Evolutionary conservation across 2,888 invertebrate genomes (phyloP).

Genomic region (Cartodere bifasciata): DNA sequence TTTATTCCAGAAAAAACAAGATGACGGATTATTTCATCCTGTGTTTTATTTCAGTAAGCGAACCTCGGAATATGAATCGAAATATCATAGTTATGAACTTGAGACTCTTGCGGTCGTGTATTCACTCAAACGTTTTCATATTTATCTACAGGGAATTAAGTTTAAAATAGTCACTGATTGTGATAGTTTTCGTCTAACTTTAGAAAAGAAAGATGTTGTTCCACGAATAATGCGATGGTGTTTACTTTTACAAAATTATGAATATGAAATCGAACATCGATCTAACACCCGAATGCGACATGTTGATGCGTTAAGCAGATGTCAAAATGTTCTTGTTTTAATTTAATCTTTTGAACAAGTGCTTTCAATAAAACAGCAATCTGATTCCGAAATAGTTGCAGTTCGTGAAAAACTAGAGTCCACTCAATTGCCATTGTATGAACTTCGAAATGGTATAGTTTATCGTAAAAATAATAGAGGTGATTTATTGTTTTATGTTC

Average conservation of each 20-base stretch:
- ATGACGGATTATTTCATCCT: slow-evolving; percentile 21
- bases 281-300: slow-evolving; percentile 18
- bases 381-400: slow-evolving; percentile 16
- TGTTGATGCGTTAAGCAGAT: slow-evolving; percentile 22
- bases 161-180: slow-evolving; percentile 24
- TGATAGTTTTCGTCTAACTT: slow-evolving; percentile 19
- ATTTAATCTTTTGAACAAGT: slow-evolving; percentile 17
- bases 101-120: slow-evolving; percentile 21
- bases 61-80: slow-evolving; percentile 20
- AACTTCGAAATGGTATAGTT: slow-evolving; percentile 17
- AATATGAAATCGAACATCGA: slow-evolving; percentile 16
- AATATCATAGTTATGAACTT: slow-evolving; percentile 26
- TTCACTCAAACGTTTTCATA: slow-evolving; percentile 19
- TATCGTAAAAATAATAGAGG: slow-evolving; percentile 14
- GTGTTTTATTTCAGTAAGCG: slow-evolving; percentile 25
- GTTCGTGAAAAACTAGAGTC: slow-evolving; percentile 15
- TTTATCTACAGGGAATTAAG: slow-evolving; percentile 21
- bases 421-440: slow-evolving; percentile 12
- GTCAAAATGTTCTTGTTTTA: slow-evolving; percentile 15
- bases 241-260: slow-evolving; percentile 17
- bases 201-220: slow-evolving; percentile 22
- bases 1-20: slow-evolving; percentile 23
- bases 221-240: slow-evolving; percentile 22
- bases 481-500: slow-evolving; percentile 15
- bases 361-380: slow-evolving; percentile 14